phyloP scores from a whole-genome alignment of 2,888 invertebrate genomes.

The Eustalomyia histrio region DNA sequence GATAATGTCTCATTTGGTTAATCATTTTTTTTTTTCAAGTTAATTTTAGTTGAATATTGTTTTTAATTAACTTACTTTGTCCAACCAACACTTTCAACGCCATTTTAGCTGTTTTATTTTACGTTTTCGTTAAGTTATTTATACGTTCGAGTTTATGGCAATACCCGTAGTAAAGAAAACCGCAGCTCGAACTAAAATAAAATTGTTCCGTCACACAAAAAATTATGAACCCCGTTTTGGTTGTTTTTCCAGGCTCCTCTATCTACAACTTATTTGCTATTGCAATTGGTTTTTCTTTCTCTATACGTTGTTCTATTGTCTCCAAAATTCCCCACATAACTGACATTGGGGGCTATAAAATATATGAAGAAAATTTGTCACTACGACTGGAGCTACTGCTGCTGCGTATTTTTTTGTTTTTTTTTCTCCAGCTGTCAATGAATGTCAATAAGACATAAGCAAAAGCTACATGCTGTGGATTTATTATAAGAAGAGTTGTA shows the following conservation, averaged over 20 bases:
- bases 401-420: no score
- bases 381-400: no score
- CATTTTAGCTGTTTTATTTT: conserved; percentile 81
- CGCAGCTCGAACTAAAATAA: conserved; percentile 46
- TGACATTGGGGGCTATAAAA: no score
- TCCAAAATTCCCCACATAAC: conserved; percentile 65
- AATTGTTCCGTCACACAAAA: conserved; percentile 67
- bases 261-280: conserved; percentile 44
- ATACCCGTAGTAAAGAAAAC: conserved; percentile 32
- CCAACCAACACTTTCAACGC: conserved; percentile 92
- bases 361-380: no score
- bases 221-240: conserved; percentile 66
- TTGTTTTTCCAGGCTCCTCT: conserved; percentile 60
- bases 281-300: conserved; percentile 47
- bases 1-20: conserved; percentile 1
- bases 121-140: conserved; percentile 16
- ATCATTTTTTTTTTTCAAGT: not conserved
- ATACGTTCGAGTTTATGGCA: conserved; percentile 21
- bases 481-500: no score
- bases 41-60: conserved; percentile 6
- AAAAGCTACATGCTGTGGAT: no score
- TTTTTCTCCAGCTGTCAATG: no score
- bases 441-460: no score
- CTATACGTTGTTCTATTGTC: conserved; percentile 61
- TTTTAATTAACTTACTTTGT: conserved; percentile 85